Evolutionary conservation across 2,797 vertebrate species (phyloP).

Genomic region (Florisuga fusca): DNA sequence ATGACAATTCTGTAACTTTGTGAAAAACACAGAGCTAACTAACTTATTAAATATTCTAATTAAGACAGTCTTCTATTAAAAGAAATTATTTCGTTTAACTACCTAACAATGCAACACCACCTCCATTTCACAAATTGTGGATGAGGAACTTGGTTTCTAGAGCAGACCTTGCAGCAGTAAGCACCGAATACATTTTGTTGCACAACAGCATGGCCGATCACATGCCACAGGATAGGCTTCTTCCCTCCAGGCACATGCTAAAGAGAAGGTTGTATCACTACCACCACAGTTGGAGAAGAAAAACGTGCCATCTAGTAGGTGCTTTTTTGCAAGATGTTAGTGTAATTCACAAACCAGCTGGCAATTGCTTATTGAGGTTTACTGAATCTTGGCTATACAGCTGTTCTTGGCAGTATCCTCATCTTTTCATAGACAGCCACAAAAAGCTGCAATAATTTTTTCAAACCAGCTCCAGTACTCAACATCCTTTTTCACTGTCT

Average conservation of each 20-base stretch:
- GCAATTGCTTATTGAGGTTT: not conserved
- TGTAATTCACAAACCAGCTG: not conserved
- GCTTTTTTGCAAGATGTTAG: not conserved
- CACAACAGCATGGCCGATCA: not conserved
- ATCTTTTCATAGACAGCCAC: not conserved
- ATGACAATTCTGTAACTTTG: not conserved
- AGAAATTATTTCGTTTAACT: not conserved
- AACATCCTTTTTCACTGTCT: not conserved
- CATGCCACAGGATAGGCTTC: not conserved
- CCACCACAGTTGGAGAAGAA: not conserved
- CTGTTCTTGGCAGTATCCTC: not conserved
- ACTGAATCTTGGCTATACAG: not conserved
- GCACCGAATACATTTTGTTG: not conserved
- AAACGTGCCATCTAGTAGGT: not conserved
- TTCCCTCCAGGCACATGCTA: not conserved
- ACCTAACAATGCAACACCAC: not conserved
- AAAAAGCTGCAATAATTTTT: not conserved
- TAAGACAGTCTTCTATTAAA: not conserved
- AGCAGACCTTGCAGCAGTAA: not conserved
- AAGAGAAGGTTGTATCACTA: not conserved
- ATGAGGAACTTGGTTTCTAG: not conserved
- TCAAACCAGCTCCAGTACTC: not conserved
- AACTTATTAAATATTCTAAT: not conserved
- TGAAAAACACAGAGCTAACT: not conserved
- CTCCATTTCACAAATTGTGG: not conserved